These are phyloP conservation scores for Gambusia affinis DNA, from an alignment of 2,113 vertebrate species.

Conservation along the genomic window DNA sequence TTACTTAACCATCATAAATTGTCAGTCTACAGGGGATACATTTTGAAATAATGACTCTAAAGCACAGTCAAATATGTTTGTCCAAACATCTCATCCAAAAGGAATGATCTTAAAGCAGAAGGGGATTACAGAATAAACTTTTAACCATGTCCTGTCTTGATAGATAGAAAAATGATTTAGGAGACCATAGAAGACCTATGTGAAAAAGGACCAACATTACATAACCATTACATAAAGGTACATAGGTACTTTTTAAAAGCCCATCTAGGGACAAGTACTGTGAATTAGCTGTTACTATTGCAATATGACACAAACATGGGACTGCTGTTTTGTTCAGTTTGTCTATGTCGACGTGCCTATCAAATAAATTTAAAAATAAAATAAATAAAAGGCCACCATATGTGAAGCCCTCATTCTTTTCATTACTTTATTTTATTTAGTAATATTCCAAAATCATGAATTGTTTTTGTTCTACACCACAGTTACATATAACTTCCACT, in stretches of 20 bases:
- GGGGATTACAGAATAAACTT: not conserved
- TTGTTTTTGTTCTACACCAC: not conserved
- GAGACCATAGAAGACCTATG: not conserved
- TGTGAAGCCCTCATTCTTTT: not conserved
- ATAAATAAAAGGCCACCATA: not conserved
- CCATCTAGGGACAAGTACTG: no score
- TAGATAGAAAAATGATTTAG: not conserved
- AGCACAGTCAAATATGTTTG: constrained; percentile 1
- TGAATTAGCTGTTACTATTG: no score
- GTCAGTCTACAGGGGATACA: constrained; percentile 11
- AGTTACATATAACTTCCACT: not conserved
- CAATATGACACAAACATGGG: no score
- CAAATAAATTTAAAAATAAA: no score
- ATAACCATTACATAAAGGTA: not conserved
- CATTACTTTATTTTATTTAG: not conserved
- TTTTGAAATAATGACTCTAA: constrained; percentile 18
- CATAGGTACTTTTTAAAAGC: no score
- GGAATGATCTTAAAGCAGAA: no score
- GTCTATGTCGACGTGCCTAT: no score
- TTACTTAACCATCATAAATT: constrained; percentile 26
- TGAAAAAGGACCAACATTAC: constrained; percentile 4
- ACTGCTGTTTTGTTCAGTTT: no score
- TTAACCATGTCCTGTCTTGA: not conserved
- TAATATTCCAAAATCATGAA: not conserved
- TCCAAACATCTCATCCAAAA: not conserved